Base-by-base conservation (phyloP, 2,888 invertebrate genomes). In the Drosophila mercatorum region DNA sequence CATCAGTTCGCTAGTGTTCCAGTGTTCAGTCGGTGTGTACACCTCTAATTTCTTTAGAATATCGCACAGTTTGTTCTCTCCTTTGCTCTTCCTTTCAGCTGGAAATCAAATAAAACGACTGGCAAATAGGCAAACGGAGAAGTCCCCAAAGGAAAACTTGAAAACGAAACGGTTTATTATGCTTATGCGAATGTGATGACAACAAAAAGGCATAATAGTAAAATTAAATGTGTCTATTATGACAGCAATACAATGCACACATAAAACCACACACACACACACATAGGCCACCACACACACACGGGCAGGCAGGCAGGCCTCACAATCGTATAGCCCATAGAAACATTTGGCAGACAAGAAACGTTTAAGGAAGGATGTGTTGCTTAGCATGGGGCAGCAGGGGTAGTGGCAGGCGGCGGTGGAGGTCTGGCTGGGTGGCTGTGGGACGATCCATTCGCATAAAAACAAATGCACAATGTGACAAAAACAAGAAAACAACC, bases 191-290 rank as follows among this genome's bases (percentile, higher is more conserved):
- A 88, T 88, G 85, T 77, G 88, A 84, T 87, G 88, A 81, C 91
- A 90, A 86, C 90, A 90, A 90, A 88, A 90, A 82, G 88, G 79
- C 88, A 90, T 90, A 90, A 90, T 91, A 90, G 91, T 90, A 90
- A 90, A 90, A 90, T 91, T 91, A 91, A 90, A 90, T 90, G 90
- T 91, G 80, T 87, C 91, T 89, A 89, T 87, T 87, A 87, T 87
- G 87, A 80, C 80, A 72, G 87, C 86, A 89, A 89, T 89, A 87
- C 87, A 87, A 87, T 89, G 87, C 83, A 75, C 64, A 86, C 89
- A 89, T 90, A 88, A 88, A 87, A 87, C 86, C 90, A 56, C 83
- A 80, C 85, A 71, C 60, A 65, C 61, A 47, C 49, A 68, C 60
- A 41, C 57, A 60, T 31, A 51, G 36, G 41, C 22, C 17, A 17